Evolutionary conservation across 2,888 invertebrate species (phyloP).

Genomic region (Macropis europaea): DNA sequence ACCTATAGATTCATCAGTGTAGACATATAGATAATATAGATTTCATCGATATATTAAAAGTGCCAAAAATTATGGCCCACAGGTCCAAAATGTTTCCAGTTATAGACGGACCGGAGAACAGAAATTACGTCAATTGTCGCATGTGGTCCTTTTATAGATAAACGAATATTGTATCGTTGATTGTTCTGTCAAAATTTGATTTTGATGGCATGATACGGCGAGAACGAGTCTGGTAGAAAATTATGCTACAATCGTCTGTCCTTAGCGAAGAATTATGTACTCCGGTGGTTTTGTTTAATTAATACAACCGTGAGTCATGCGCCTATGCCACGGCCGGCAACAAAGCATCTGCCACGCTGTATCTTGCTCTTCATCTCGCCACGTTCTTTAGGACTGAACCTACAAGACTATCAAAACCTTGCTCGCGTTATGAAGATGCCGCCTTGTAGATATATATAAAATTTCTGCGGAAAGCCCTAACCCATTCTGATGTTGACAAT

Average conservation of each 20-base stretch:
- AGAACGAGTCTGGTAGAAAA: neutral
- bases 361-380: constrained; percentile 62
- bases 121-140: too few relatives aligned
- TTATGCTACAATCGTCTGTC: neutral
- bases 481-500: constrained; percentile 52
- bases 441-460: constrained; percentile 61
- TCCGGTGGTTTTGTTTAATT: constrained; percentile 47
- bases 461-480: constrained; percentile 54
- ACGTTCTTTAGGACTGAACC: constrained; percentile 54
- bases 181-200: too few relatives aligned
- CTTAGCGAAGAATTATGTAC: neutral
- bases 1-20: too few relatives aligned
- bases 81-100: too few relatives aligned
- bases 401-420: constrained; percentile 64
- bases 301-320: constrained; percentile 54
- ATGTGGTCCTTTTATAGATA: too few relatives aligned
- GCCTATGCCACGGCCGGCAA: constrained; percentile 49
- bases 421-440: constrained; percentile 63
- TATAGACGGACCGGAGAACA: too few relatives aligned
- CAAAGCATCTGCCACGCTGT: constrained; percentile 56
- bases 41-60: too few relatives aligned
- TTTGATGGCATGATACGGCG: neutral
- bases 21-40: too few relatives aligned
- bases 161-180: too few relatives aligned
- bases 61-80: too few relatives aligned